These are phyloP conservation scores for Conops quadrifasciatus DNA, from an alignment of 2,888 invertebrate genomes.

Conservation along the genomic window DNA sequence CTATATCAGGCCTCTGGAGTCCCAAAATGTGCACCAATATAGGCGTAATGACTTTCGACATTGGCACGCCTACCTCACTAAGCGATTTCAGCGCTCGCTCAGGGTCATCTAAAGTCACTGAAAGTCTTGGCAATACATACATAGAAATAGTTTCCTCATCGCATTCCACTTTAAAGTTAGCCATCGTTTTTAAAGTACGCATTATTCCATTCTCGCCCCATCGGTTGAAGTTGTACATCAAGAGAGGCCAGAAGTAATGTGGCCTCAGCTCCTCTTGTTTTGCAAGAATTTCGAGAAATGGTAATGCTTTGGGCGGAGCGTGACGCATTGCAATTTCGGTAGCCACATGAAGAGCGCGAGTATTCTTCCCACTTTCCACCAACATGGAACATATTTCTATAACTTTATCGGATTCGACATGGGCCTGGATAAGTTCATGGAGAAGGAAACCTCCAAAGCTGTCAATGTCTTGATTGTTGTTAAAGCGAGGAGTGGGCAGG, in stretches of 20 bases:
- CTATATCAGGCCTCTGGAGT: constrained; percentile 51
- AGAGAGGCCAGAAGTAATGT: constrained; percentile 75
- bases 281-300: constrained; percentile 51
- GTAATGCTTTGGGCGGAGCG: constrained; percentile 47
- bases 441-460: constrained; percentile 69
- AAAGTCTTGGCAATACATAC: constrained; percentile 68
- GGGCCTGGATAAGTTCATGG: constrained; percentile 69
- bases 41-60: constrained; percentile 52
- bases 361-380: constrained; percentile 53
- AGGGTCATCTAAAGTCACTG: constrained; percentile 54
- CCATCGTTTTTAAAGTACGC: constrained; percentile 68
- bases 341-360: constrained; percentile 66
- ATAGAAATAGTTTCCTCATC: constrained; percentile 70
- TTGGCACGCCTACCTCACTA: constrained; percentile 52
- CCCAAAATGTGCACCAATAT: constrained; percentile 55
- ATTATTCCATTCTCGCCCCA: constrained; percentile 69
- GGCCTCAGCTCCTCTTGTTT: constrained; percentile 63
- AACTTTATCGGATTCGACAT: constrained; percentile 59
- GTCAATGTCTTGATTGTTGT: constrained; percentile 66
- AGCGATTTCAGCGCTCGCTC: constrained; percentile 53
- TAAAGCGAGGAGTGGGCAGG: constrained; percentile 56
- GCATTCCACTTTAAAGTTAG: constrained; percentile 67
- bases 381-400: constrained; percentile 56
- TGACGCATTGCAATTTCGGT: constrained; percentile 68
- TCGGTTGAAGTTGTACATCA: constrained; percentile 66